These are phyloP conservation scores for Herpailurus yagouaroundi DNA, from an alignment of 2,113 vertebrate genomes.

Conservation along the genomic window DNA sequence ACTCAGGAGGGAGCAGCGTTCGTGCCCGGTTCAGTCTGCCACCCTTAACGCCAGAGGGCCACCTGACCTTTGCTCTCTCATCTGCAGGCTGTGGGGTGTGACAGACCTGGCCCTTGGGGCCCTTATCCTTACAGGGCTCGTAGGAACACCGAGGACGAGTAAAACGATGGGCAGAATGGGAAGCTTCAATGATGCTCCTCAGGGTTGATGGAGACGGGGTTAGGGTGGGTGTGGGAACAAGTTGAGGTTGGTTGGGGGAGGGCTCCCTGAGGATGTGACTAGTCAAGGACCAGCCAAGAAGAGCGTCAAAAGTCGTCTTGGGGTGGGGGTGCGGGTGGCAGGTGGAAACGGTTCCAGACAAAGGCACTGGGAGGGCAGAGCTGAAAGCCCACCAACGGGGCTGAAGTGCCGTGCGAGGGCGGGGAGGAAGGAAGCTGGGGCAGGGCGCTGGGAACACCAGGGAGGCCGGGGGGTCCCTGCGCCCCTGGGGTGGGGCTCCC, in stretches of 20 bases:
- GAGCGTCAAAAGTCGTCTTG: background rate
- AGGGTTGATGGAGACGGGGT: background rate
- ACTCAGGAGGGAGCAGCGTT: background rate
- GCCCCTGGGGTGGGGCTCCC: background rate
- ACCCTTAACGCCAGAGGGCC: too few relatives aligned
- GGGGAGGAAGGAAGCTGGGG: background rate
- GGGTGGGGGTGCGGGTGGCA: too few relatives aligned
- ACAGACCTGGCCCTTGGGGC: background rate
- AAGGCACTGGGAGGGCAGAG: background rate
- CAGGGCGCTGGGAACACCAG: background rate
- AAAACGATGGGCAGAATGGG: background rate
- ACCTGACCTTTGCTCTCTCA: rapidly evolving
- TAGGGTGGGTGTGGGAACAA: background rate
- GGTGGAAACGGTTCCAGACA: too few relatives aligned
- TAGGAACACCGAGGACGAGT: background rate
- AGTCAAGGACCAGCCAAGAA: background rate
- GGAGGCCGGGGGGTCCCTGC: background rate
- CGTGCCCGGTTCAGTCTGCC: rapidly evolving
- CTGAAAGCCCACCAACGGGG: background rate
- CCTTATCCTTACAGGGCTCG: background rate
- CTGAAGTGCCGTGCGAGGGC: rapidly evolving
- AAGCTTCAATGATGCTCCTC: background rate
- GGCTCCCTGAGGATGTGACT: background rate
- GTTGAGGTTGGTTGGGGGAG: background rate
- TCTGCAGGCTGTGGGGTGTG: background rate